A percentile compares a stretch with the other conserved stretches of the same genome.
These are phyloP conservation scores for Oreohelix idahoensis DNA, from an alignment of 1,140 invertebrate genomes.

Conservation along the genomic window DNA sequence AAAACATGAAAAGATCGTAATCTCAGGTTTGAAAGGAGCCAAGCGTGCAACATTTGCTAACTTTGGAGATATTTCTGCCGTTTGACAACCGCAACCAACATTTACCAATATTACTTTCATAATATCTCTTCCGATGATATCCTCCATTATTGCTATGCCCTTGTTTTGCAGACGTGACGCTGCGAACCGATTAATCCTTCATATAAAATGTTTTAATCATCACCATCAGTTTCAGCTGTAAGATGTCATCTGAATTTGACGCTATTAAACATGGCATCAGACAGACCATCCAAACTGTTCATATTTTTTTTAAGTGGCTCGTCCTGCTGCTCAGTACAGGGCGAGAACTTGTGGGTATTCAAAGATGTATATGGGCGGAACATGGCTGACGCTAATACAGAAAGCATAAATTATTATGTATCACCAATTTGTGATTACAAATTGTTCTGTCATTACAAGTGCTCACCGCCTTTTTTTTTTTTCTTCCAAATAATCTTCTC, in stretches of 20 bases:
- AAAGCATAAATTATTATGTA: too few relatives aligned
- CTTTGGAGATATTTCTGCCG: not conserved
- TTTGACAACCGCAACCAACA: not conserved
- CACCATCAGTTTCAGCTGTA: not conserved
- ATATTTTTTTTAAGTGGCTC: too few relatives aligned
- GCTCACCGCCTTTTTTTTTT: too few relatives aligned
- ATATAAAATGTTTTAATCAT: not conserved
- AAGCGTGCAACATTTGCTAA: not conserved
- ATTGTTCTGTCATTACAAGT: too few relatives aligned
- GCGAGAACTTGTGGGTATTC: too few relatives aligned
- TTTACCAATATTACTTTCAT: not conserved
- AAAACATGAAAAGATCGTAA: not conserved
- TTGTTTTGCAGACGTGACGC: not conserved
- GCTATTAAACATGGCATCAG: not conserved
- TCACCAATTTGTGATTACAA: too few relatives aligned
- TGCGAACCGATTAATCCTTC: not conserved
- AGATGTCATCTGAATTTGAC: not conserved
- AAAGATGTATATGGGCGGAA: too few relatives aligned
- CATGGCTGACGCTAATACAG: too few relatives aligned
- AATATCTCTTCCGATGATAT: not conserved
- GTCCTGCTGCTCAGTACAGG: too few relatives aligned
- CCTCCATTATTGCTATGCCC: not conserved
- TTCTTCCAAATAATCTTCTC: too few relatives aligned
- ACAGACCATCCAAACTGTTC: not conserved
- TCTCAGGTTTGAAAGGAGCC: not conserved